Base-by-base conservation (phyloP, 1,140 invertebrate genomes). In the Atopsyche davidsoni region DNA sequence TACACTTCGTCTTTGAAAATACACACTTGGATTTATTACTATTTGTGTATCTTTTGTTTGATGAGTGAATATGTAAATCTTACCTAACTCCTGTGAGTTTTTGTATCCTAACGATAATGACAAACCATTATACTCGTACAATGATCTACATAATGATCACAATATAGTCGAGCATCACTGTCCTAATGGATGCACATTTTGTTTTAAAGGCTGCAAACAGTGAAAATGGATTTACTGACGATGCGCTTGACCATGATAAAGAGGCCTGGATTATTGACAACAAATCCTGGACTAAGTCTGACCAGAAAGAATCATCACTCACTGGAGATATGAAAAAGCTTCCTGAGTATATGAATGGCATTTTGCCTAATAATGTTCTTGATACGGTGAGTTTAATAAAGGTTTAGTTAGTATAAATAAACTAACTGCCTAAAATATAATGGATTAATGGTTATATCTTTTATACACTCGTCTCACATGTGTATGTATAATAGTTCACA, bases 291-390 rank as follows among this genome's bases (percentile, higher is more conserved):
- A 17, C 18, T 17, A 10, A 13, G 21, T 21, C 14, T n/a, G 53
- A 56, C 32, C 50, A 41, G 11, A 49, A 53, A 17, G 46, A 53
- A 13, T 51, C 43, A 14, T 60, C 66, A 2, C 55, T 73, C 10
- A 64, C 69, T 44, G 69, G 72, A 42, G 69, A 69, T 10, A 64
- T 72, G 13, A 54, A 65, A 1, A 63, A 65, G 9, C 56, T 72
- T 47, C 69, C 68, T 19, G 67, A 71, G 50, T 70, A 70, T 41
- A 64, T 72, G 53, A 71, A 72, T 46, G 56, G 69, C 18, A 51
- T 73, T 41, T 58, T 71, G 42, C 69, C 67, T 9, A 64, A 69
- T 23, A 58, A 62, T 19, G 46, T 73, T 28, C 63, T 73, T 18
- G 64, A 68, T 24, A 69, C 67, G 64, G 70, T 69, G 57, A 10